Percentiles rank a stretch among this genome's conserved stretches.
phyloP scores from a whole-genome alignment of 2,113 vertebrate species.

The Lathamus discolor region DNA sequence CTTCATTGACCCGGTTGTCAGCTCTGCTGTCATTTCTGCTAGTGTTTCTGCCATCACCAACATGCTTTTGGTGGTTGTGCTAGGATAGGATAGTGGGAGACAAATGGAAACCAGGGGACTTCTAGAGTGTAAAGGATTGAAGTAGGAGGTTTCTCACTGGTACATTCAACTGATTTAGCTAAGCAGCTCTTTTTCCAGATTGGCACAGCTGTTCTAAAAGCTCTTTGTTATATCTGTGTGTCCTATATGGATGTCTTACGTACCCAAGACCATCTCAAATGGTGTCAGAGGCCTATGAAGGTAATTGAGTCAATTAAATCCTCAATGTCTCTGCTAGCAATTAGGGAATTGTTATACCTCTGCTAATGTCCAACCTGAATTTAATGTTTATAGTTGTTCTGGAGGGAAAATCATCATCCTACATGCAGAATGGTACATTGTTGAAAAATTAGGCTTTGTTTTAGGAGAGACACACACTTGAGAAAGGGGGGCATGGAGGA shows the following conservation, averaged over 20 bases:
- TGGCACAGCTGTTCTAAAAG: not conserved
- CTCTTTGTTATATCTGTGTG: not conserved
- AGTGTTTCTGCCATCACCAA: not conserved
- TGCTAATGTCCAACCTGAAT: not conserved
- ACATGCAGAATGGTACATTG: not conserved
- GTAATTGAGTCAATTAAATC: not conserved
- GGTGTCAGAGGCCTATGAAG: not conserved
- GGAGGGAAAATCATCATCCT: not conserved
- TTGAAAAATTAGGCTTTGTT: not conserved
- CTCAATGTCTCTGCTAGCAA: not conserved
- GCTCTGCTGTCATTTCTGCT: not conserved
- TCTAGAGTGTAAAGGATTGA: not conserved
- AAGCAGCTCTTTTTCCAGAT: not conserved
- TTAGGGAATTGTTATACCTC: not conserved
- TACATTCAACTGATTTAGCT: not conserved
- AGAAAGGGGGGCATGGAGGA: rapidly evolving
- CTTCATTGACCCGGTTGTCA: not conserved
- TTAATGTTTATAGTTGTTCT: not conserved
- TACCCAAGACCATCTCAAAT: not conserved
- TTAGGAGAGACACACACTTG: not conserved
- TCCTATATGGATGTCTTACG: not conserved
- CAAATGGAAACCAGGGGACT: not conserved
- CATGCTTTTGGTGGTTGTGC: not conserved
- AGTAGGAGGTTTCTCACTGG: not conserved
- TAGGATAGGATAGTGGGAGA: not conserved